Evolutionary conservation across 1,140 invertebrate genomes (phyloP), one percentile per base, ranked within the genome.

Genomic region (Tetramorium parvispinum): DNA sequence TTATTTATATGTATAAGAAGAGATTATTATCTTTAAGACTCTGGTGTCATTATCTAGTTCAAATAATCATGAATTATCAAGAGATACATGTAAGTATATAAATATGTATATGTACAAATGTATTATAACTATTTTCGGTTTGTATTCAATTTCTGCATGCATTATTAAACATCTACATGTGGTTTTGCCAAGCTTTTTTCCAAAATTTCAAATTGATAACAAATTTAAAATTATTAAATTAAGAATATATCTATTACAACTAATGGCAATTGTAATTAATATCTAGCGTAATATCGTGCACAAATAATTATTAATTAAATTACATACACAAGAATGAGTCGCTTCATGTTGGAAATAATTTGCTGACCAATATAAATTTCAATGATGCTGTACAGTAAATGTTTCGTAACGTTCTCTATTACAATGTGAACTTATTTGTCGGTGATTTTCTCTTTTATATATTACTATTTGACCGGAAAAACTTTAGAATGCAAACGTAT

Each of bases 311-410:
- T 40, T 49, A n/a, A 1, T 65, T 65, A 16, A 49, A 8, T 78
- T 78, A 79, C 59, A 11, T 65, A 79, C 77, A 79, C 13, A 66
- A 79, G 3, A 53, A 51, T 40, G 3, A 79, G 8, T 27, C 46
- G 61, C 32, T 13, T 66, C 77, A 66, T 79, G 13, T 13, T 3
- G 27, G 32, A 40, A 53, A 51, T 53, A 24, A 24, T 65, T 27
- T 40, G 32, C 46, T 2, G 3, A 10, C 13, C 13, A 18, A 27
- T 37, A 37, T 18, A 61, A 78, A 53, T n/a, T 37, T 78, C 13
- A 49, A 63, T 37, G 0, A 37, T n/a, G 2, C 8, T 4, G 5
- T 24, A 37, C 43, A 16, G 3, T 49, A 32, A 78, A 55, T 43
- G 10, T 77, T 46, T 40, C 6, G 11, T 24, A 10, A 65, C 5